Evolutionary conservation across 92 coral and sea anemone genomes (phyloP), one percentile per base, ranked within the genome.

Genomic region (Epizoanthus illoricatus): DNA sequence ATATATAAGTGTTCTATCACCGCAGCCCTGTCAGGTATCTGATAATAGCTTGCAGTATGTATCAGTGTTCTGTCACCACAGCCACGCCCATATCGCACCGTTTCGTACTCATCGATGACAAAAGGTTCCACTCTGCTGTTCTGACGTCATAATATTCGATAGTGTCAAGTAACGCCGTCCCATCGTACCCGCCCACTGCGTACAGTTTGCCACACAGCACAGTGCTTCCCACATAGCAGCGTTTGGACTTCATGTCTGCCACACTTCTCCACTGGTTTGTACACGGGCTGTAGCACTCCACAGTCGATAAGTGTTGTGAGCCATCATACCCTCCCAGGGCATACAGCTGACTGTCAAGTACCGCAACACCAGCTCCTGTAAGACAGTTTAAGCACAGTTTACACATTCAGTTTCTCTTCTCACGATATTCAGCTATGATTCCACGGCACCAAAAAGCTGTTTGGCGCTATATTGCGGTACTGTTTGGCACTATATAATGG

Each of bases 61-160:
- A 18, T 69, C 73, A 95, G 60, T 88, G 87, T 52, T 87, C 95
- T n/a, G 80, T 57, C 8, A 93, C 86, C 4, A 91, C 95, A 67
- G 94, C 92, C 28, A 92, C 97, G 5, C 98, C 99, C 99, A 96
- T 96, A 75, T 96, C 99, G 78, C 99, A 96, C 11, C 99, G 92
- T 71, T 92, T 93, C 7, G 94, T 89, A 4, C 88, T 72, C 93
- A 96, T 94, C 24, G 98, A 81, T 5, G 93, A 90, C 75, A 90
- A 23, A 11, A 76, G 75, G 13, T 69, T 92, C 99, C 99, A 96
- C 17, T 93, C 98, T 80, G 88, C 92, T 16, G 80, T 54, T 67
- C 80, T 89, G 23, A 86, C 85, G 54, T 96, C 97, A 80, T 83
- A 96, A 69, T 80, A 85, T 87, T 96, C 99, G 23, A 87, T 76